Percentiles rank a stretch among this genome's conserved stretches.
Conservation (phyloP, 2,113 vertebrate species). For the Eolophus roseicapilla region DNA sequence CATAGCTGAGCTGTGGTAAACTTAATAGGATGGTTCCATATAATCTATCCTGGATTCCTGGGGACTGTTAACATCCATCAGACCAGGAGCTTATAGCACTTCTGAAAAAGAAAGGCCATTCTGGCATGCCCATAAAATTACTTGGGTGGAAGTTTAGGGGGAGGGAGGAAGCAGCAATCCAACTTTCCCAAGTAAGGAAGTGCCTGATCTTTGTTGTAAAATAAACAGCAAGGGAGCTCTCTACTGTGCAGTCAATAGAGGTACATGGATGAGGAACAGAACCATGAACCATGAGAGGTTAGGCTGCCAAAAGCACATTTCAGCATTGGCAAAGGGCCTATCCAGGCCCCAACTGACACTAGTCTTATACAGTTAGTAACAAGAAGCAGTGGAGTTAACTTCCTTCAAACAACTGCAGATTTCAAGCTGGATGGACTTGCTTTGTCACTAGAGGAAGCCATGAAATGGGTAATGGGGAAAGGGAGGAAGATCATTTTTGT, state of each 20-base stretch:
- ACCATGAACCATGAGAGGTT: fast-evolving
- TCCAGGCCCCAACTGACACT: fast-evolving
- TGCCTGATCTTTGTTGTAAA: background rate
- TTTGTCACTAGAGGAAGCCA: background rate
- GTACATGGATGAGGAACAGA: background rate
- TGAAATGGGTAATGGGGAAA: background rate
- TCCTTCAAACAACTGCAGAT: background rate
- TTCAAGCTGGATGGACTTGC: background rate
- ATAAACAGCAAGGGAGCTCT: background rate
- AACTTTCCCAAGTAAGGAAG: background rate
- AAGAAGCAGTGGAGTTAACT: background rate
- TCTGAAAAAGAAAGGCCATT: background rate
- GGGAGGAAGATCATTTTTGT: background rate
- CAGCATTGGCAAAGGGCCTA: background rate
- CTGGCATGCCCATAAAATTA: background rate
- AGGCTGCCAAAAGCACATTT: background rate
- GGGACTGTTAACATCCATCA: background rate
- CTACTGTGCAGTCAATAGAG: background rate
- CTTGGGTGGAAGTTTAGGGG: background rate
- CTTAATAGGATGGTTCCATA: background rate
- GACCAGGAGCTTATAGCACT: background rate
- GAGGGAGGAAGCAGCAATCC: background rate
- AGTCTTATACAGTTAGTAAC: background rate
- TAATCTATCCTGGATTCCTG: background rate
- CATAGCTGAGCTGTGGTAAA: background rate